Evolutionary conservation across 2,797 vertebrate genomes (phyloP).

Genomic region (Orestias chungarensis): DNA sequence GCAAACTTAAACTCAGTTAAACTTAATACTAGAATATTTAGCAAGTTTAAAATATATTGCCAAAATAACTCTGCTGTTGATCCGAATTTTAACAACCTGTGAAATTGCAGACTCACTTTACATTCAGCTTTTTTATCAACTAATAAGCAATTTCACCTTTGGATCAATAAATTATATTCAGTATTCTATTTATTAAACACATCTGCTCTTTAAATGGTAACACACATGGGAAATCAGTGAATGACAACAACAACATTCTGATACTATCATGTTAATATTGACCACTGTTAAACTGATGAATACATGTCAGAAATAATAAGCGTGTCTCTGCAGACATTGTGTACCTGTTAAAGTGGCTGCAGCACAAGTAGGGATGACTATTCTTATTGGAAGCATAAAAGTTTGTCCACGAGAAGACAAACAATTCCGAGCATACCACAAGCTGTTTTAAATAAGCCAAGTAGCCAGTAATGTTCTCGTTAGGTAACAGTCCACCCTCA

Average conservation of each 20-base stretch:
- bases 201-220: no score
- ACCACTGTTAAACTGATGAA: not conserved
- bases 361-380: not conserved
- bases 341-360: not conserved
- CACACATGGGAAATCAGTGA: no score
- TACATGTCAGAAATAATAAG: not conserved
- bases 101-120: no score
- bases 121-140: no score
- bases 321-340: not conserved
- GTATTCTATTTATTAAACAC: no score
- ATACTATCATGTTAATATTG: not conserved
- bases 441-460: not conserved
- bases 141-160: no score
- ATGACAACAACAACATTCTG: not conserved
- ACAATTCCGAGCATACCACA: not conserved
- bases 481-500: constrained; percentile 9
- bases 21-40: no score
- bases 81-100: no score
- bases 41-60: no score
- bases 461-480: constrained; percentile 12
- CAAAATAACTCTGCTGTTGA: no score
- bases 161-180: no score
- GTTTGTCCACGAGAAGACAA: not conserved
- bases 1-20: not conserved
- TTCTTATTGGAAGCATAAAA: not conserved